Conservation (phyloP, 1,140 invertebrate genomes). For the Dysdera silvatica region DNA sequence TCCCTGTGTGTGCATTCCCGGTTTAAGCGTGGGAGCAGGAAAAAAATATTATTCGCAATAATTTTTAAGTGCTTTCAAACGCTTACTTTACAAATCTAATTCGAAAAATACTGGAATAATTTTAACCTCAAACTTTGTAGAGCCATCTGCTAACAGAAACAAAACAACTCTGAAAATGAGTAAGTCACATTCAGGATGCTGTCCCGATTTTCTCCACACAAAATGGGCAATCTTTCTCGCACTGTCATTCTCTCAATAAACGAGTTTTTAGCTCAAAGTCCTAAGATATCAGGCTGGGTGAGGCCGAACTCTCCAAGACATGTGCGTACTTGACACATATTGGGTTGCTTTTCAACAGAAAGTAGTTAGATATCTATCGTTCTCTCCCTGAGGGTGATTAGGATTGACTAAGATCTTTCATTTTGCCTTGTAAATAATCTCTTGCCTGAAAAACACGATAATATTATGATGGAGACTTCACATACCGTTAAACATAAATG, state of each 20-base stretch:
- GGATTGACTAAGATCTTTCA: conserved; percentile 74
- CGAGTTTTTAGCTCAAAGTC: conserved; percentile 61
- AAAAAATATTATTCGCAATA: too few relatives aligned
- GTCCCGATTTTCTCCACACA: conserved; percentile 74
- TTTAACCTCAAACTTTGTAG: too few relatives aligned
- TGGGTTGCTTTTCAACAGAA: conserved; percentile 55
- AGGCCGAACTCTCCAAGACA: conserved; percentile 66
- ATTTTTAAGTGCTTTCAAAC: background rate
- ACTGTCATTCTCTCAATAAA: conserved; percentile 58
- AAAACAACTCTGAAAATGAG: too few relatives aligned
- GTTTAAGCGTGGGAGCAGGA: too few relatives aligned
- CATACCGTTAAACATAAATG: too few relatives aligned
- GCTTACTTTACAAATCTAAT: background rate
- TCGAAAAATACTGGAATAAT: background rate
- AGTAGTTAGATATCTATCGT: conserved; percentile 59
- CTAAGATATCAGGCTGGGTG: conserved; percentile 62
- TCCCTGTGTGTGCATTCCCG: too few relatives aligned
- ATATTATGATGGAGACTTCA: too few relatives aligned
- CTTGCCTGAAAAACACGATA: conserved; percentile 43
- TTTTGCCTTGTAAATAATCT: conserved; percentile 67
- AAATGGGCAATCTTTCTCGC: conserved; percentile 56
- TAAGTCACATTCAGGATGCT: conserved; percentile 66
- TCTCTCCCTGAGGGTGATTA: conserved; percentile 62
- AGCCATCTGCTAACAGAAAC: too few relatives aligned
- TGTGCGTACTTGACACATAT: conserved; percentile 67